Evolutionary conservation across 2,797 vertebrate species (phyloP).

Genomic region (Muraenolepis orangiensis): DNA sequence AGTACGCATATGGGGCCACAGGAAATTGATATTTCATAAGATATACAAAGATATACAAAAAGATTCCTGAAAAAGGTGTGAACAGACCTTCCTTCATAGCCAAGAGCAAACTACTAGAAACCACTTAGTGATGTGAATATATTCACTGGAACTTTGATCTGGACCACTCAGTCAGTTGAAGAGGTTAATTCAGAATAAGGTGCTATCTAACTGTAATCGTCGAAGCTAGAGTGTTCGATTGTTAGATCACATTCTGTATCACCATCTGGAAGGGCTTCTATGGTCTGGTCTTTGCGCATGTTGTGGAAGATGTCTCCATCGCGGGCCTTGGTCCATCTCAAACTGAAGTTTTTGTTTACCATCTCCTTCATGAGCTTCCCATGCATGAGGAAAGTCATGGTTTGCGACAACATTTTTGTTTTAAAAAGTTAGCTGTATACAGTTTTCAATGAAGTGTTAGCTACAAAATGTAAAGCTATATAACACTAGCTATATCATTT

Average conservation of each 20-base stretch:
- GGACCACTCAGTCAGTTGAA: background rate
- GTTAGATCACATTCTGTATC: background rate
- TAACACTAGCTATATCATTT: background rate
- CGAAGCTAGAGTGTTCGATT: background rate
- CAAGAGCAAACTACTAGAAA: background rate
- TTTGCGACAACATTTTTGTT: background rate
- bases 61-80: too few species aligned
- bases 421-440: background rate
- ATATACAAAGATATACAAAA: too few species aligned
- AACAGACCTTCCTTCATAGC: background rate
- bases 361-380: background rate
- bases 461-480: background rate
- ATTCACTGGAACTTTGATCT: too few species aligned
- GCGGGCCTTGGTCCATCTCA: background rate
- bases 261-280: background rate
- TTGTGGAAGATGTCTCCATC: constrained; percentile 1
- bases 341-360: background rate
- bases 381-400: background rate
- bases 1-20: too few species aligned
- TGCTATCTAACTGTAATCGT: background rate
- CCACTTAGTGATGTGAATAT: too few species aligned
- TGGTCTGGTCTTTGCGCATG: background rate
- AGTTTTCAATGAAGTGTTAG: background rate
- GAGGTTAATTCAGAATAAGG: background rate
- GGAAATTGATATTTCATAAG: too few species aligned